These are phyloP conservation scores for Anoplophora glabripennis DNA, from an alignment of 1,140 invertebrate species.

Conservation along the genomic window DNA sequence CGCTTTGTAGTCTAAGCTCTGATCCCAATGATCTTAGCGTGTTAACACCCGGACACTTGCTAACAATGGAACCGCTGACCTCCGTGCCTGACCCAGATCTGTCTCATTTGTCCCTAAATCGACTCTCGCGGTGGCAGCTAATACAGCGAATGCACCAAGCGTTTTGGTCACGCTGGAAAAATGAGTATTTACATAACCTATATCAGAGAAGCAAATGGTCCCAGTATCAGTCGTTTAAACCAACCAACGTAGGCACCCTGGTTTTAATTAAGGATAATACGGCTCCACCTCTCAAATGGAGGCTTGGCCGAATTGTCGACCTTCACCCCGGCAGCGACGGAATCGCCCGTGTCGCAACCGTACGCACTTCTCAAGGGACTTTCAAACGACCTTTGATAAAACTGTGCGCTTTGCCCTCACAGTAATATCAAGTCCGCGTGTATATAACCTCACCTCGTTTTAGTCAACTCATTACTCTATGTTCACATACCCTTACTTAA, in stretches of 20 bases:
- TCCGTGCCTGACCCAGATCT: not conserved
- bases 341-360: too few species aligned
- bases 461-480: too few species aligned
- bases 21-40: not conserved
- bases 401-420: too few species aligned
- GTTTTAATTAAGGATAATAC: slow-evolving; percentile 26
- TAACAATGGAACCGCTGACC: not conserved
- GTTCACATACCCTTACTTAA: too few species aligned
- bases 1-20: not conserved
- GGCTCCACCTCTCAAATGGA: too few species aligned
- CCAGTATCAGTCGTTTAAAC: not conserved
- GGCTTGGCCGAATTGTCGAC: too few species aligned
- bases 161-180: slow-evolving; percentile 2
- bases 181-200: slow-evolving; percentile 5
- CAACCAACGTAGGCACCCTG: slow-evolving; percentile 1
- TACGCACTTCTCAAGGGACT: too few species aligned
- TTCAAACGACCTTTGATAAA: too few species aligned
- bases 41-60: not conserved
- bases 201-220: slow-evolving; percentile 4
- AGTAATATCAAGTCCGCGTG: too few species aligned
- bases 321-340: too few species aligned
- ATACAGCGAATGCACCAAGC: not conserved
- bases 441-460: too few species aligned
- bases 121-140: slow-evolving; percentile 8
- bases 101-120: not conserved